Evolutionary conservation across 2,888 invertebrate species (phyloP), one percentile per base, ranked within the genome.

Genomic region (Caradrina kadenii): DNA sequence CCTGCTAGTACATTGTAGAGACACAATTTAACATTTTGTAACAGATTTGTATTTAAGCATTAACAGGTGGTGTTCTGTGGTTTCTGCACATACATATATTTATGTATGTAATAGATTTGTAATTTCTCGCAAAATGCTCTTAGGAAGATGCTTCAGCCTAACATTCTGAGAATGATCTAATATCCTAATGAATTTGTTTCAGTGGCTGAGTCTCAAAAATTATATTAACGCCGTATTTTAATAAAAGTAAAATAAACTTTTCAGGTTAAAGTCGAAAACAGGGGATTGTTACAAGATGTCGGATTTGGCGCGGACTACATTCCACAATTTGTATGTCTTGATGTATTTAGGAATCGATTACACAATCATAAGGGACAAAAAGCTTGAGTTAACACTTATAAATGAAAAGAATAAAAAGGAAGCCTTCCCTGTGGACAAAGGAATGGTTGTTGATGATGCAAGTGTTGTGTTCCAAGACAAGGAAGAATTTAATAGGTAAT

Each of bases 321-420:
- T 96, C 2, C 80, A 93, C 64, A 91, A 91, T 53, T 82, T 96
- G 21, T 91, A 96, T 74, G 71, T 93, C 5, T 83, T 96, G 1
- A 95, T 94, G 92, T 96, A 95, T 76, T 86, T 96, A 6, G 96
- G 96, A 2, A 92, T 94, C 13, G 88, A 94, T 73, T 92, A 90
- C 52, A 88, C 80, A 17, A 76, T 91, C 1, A 91, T 96, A 58
- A 88, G 93, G 63, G 94, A 96, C 0, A 94, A 93, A 63, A 91
- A 86, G 26, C 83, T 96, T 17, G 96, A 96, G 73, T 77, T 93
- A 1, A 85, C 89, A 39, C 88, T 95, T 4, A 83, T 96, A 1
- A 85, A 93, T 74, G 91, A 94, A 64, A 93, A 93, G 81, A 87
- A 83, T 17, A 85, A 88, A 1, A 85, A 81, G 17, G 95, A 96